Base-by-base conservation (phyloP, 2,888 invertebrate species). In the Synanthedon formicaeformis region DNA sequence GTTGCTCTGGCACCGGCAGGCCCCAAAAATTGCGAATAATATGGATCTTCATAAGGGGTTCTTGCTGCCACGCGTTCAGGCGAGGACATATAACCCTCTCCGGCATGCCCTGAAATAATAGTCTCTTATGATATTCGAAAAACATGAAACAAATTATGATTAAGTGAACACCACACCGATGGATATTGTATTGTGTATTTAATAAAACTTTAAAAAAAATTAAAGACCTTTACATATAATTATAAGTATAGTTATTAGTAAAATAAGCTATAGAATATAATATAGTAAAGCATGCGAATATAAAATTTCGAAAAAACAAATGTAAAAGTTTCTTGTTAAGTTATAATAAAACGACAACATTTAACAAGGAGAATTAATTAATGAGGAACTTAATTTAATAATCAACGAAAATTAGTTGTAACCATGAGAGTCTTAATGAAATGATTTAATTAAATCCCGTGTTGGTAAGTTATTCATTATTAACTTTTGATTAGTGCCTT, bases 31-130 rank as follows among this genome's bases (percentile, higher is more conserved):
- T 94, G 94, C 52, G 94, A 91, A 68, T 95, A 96, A 80, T 95
- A 96, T 0, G 95, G 95, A 67, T 96, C 96, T 71, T 96, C 96
- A 66, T 95, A 96, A 12, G 92, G 91, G 52, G 90, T 89, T 23
- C 94, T 88, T 18, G 92, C 87, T 4, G 91, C 90, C 50, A 91
- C 90, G 57, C 95, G 89, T 72, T 96, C 96, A 0, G 96, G 96
- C 1, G 96, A 96, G 53, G 95, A 95, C 91, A 95, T 94, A 76
- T 96, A 96, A 6, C 95, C 95, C 73, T 87, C 85, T 3, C 64
- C 63, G 2, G 69, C 60, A 58, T 81, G 83, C 1, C 76, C 82
- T 81, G 68, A 16, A 58, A 54, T 51, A 27, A 51, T 45, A 18
- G 40, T 49, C 34, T 45, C 27, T 41, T 16, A 11, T 41, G 34